phyloP scores from a whole-genome alignment of 2,113 vertebrate genomes.

The Xiphophorus maculatus region DNA sequence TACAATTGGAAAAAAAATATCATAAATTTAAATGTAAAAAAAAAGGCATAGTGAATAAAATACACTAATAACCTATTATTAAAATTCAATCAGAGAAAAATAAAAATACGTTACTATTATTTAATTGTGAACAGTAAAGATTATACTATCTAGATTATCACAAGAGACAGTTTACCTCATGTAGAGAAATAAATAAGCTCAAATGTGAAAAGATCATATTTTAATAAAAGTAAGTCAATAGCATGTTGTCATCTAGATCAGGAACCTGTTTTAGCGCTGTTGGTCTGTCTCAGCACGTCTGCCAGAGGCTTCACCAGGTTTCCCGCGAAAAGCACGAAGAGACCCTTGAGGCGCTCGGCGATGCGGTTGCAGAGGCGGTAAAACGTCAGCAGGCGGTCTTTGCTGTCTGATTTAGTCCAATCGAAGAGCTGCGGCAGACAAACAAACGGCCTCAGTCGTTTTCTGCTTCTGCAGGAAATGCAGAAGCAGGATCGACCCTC shows the following conservation, averaged over 20 bases:
- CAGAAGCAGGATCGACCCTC: too few species aligned
- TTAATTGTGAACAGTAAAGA: too few species aligned
- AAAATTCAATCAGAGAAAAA: too few species aligned
- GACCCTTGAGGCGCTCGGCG: constrained; percentile 89
- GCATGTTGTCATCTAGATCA: background rate
- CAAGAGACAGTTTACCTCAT: too few species aligned
- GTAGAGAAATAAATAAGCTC: too few species aligned
- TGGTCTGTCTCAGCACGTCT: constrained; percentile 84
- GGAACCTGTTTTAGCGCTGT: constrained; percentile 82
- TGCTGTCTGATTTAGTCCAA: constrained; percentile 87
- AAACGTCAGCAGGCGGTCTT: constrained; percentile 90
- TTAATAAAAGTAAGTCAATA: too few species aligned
- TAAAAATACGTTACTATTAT: too few species aligned
- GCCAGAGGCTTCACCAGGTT: constrained; percentile 91
- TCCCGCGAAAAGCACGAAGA: constrained; percentile 94
- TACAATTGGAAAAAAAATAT: background rate
- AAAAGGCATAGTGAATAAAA: too few species aligned
- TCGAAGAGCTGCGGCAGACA: constrained; percentile 86
- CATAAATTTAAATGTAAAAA: background rate
- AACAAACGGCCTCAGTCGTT: background rate
- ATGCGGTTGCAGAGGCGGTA: constrained; percentile 84
- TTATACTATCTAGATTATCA: too few species aligned
- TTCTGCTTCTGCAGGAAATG: too few species aligned
- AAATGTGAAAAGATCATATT: too few species aligned
- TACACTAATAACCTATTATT: too few species aligned